phyloP scores from a whole-genome alignment of 1,140 invertebrate genomes.

The Adelges cooleyi region DNA sequence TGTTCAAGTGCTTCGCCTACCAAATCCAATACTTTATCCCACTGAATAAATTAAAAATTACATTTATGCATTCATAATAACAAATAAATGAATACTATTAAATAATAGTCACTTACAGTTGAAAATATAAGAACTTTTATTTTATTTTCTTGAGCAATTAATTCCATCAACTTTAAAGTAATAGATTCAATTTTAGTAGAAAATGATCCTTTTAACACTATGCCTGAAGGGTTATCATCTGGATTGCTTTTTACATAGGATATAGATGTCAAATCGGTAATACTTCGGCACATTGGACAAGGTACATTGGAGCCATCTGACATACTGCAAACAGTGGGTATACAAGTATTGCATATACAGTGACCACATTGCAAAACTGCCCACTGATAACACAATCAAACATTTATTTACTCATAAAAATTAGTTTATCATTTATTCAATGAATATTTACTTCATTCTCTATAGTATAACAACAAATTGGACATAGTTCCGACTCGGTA shows the following conservation, averaged over 20 bases:
- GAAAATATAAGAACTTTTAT: conserved; percentile 66
- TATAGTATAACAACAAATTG: conserved; percentile 49
- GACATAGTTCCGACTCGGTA: conserved; percentile 45
- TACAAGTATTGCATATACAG: conserved; percentile 53
- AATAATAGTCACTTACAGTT: conserved; percentile 39
- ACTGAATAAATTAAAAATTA: conserved; percentile 35
- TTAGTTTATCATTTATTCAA: background rate
- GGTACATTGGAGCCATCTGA: conserved; percentile 31
- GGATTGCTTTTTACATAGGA: conserved; percentile 46
- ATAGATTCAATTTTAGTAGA: conserved; percentile 65
- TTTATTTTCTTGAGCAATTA: conserved; percentile 44
- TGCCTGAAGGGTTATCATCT: conserved; percentile 32
- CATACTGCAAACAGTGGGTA: conserved; percentile 38
- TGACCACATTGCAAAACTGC: conserved; percentile 57
- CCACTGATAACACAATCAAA: conserved; percentile 41
- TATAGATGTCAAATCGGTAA: conserved; percentile 44
- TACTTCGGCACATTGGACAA: conserved; percentile 57
- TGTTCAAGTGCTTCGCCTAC: conserved; percentile 47
- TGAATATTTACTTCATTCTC: conserved; percentile 2
- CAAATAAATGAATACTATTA: conserved; percentile 28
- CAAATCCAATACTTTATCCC: conserved; percentile 51
- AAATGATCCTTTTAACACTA: conserved; percentile 44
- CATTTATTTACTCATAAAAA: background rate
- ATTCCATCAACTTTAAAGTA: conserved; percentile 46
- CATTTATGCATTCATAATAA: too few species aligned